Evolutionary conservation across 2,113 vertebrate genomes (phyloP), one percentile per base, ranked within the genome.

Genomic region (Tragulus kanchil): DNA sequence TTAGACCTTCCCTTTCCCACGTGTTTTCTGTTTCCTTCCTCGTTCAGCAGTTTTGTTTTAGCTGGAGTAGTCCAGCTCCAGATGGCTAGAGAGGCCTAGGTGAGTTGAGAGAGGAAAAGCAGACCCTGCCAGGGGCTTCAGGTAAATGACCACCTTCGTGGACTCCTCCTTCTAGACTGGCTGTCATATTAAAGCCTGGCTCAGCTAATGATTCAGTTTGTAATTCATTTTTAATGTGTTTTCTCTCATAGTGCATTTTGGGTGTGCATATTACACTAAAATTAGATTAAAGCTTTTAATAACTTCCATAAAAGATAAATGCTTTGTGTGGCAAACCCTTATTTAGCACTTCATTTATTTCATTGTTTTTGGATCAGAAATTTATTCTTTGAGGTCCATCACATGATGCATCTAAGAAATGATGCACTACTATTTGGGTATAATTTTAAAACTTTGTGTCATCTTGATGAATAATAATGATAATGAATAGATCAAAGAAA

Each of bases 21-120:
- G 94, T 98, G 98, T 98, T 98, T 98, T 98, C 98, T 99, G 88
- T 98, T 98, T 98, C 98, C 96, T 98, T 98, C 97, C 98, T 98
- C 96, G 97, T 98, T 99, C 98, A 98, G 96, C 98, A 98, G 96
- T 98, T 98, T 96, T 98, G 97, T 98, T 98, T 98, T 97, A 98
- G 98, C 98, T 99, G 99, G 98, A 98, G 96, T 98, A 98, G 98
- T 98, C 98, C 98, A 99, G 98, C 98, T 98, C 98, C 93, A 98
- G 97, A 98, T 98, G 98, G 81, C 98, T 99, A 99, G 98, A 99
- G 95, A 98, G 97, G 94, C 96, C 98, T 98, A 99, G 99, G 98
- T 98, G 98, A 97, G 98, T 98, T 98, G 98, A 98, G 97, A 98
- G 98, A 98, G 97, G 97, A 98, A 98, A 98, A 98, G 94, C 98